Conservation (phyloP, 2,113 vertebrate species). For the Callaeas wilsoni region DNA sequence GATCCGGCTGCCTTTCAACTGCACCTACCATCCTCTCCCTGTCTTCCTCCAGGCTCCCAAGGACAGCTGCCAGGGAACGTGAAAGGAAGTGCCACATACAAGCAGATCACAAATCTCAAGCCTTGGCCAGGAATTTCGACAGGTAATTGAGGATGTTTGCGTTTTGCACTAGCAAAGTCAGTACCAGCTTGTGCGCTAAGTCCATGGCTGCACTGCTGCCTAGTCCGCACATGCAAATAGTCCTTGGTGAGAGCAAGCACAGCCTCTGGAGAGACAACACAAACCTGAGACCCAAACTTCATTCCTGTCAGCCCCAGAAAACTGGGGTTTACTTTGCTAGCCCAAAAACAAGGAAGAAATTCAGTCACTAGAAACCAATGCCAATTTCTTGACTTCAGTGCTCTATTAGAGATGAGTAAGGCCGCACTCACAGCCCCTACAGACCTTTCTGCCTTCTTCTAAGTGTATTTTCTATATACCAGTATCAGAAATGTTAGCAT, state of each 20-base stretch:
- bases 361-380: neutral
- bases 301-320: neutral
- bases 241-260: neutral
- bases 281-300: neutral
- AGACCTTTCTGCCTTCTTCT: neutral
- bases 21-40: neutral
- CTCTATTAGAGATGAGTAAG: neutral
- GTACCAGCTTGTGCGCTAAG: neutral
- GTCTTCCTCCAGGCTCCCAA: neutral
- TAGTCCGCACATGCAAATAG: neutral
- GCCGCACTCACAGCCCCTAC: neutral
- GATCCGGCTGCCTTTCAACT: conserved; percentile 31
- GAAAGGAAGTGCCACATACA: conserved; percentile 15
- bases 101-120: neutral
- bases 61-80: neutral
- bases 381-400: neutral
- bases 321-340: neutral
- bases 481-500: neutral
- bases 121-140: neutral
- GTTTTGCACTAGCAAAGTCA: neutral
- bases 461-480: neutral
- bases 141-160: neutral
- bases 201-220: neutral
- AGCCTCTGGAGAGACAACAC: neutral
- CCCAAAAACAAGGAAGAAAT: neutral